Percentiles rank a stretch among this genome's conserved stretches.
phyloP scores from a whole-genome alignment of 2,797 vertebrate species.

The Falco rusticolus region DNA sequence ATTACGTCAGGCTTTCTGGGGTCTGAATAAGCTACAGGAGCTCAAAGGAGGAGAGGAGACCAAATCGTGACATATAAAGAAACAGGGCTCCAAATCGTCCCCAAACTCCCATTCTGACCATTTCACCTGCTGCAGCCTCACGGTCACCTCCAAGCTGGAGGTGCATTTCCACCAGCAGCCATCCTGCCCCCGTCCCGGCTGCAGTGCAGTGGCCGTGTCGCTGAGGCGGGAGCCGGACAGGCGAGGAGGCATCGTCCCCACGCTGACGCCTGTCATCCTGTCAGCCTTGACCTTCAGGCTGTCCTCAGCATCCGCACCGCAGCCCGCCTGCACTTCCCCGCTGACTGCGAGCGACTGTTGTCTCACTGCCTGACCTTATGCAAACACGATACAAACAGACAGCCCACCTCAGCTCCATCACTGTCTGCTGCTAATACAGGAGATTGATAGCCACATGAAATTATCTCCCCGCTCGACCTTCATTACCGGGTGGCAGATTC shows the following conservation, averaged over 20 bases:
- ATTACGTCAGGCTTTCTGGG: not conserved
- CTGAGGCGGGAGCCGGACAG: constrained; percentile 71
- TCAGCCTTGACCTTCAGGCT: constrained; percentile 85
- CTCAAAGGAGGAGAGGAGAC: not conserved
- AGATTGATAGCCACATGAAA: constrained; percentile 74
- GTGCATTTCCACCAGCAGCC: constrained; percentile 38
- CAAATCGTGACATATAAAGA: not conserved
- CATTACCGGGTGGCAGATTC: constrained; percentile 58
- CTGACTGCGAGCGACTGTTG: constrained; percentile 79
- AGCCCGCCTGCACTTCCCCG: constrained; percentile 68
- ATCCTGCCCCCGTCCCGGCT: constrained; percentile 7
- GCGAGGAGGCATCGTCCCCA: constrained; percentile 66
- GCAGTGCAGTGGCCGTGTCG: not conserved
- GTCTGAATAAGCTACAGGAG: not conserved
- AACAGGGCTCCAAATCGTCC: not conserved
- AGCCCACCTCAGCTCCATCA: constrained; percentile 80
- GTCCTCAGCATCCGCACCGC: constrained; percentile 65
- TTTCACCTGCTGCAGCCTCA: constrained; percentile 33
- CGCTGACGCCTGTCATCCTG: constrained; percentile 87
- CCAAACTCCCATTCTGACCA: constrained; percentile 21
- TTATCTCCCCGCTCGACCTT: constrained; percentile 74
- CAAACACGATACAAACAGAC: constrained; percentile 82
- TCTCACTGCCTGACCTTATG: constrained; percentile 80
- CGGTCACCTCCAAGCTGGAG: constrained; percentile 25
- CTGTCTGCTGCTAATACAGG: constrained; percentile 72